A percentile compares a stretch with the other conserved stretches of the same genome.
Conservation (phyloP, 1,140 invertebrate species). For the Bathynomus jamesi region DNA sequence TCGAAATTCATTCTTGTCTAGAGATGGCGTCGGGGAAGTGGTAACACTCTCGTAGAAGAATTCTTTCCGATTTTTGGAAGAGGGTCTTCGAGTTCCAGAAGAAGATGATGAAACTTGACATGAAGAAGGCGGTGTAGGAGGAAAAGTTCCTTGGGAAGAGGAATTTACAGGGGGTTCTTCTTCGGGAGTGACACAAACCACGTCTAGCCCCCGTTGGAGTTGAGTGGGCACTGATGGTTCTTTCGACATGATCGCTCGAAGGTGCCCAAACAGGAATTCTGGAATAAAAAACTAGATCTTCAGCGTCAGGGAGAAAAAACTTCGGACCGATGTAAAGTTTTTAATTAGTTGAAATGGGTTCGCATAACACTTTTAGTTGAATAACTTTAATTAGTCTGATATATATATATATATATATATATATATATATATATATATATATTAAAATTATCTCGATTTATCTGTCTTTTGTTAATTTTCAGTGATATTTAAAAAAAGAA, state of each 20-base stretch:
- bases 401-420: too few relatives aligned
- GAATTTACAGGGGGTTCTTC: neutral
- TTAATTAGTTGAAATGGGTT: too few relatives aligned
- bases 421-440: too few relatives aligned
- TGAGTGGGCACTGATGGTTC: neutral
- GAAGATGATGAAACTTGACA: neutral
- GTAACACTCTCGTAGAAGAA: neutral
- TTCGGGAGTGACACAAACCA: neutral
- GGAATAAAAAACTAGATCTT: neutral
- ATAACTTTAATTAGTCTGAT: too few relatives aligned
- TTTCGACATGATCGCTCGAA: neutral
- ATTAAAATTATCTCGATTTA: too few relatives aligned
- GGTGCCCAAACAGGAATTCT: neutral
- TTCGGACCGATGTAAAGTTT: too few relatives aligned
- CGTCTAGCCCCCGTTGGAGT: neutral
- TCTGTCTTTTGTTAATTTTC: too few relatives aligned
- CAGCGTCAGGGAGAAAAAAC: too few relatives aligned
- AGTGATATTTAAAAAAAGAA: too few relatives aligned
- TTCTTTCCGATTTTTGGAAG: neutral
- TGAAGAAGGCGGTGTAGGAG: neutral
- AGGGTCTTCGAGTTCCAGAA: neutral
- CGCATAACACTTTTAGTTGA: too few relatives aligned
- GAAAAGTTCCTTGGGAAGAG: neutral
- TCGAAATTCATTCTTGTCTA: neutral
- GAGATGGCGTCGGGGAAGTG: neutral